Base-by-base conservation (phyloP, 2,113 vertebrate species). In the Hemiscyllium ocellatum region DNA sequence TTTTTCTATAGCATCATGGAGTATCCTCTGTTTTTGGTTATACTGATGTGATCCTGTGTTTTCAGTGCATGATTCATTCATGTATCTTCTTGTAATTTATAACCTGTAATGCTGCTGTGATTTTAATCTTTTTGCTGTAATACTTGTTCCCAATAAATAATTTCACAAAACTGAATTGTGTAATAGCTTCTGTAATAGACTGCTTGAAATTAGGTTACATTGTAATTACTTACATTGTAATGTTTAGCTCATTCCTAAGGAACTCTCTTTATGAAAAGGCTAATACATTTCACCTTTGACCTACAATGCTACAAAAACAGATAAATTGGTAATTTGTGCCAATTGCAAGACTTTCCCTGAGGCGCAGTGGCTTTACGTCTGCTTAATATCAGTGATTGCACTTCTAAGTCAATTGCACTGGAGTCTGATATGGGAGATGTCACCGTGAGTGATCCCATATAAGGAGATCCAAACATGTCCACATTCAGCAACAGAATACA, bases 141-240 rank as follows among this genome's bases (percentile, higher is more conserved):
- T 83, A 47, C 80, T 47, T 83, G 72, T 83, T 83, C 37, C 47
- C 80, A 83, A 83, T 83, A 83, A 83, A 83, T 17, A 42, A 19
- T 83, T 83, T 83, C 80, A 83, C 80, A 83, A 83, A 83, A 83
- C 80, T 83, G 80, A 83, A 42, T 83, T 83, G 15, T 83, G 80
- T n/a, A 42, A 17, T 83, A 83, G 4, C 37, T 83, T 83, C n/a
- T n/a, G 78, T n/a, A 80, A 80, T 20, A 83, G 37, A 83, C 20
- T 42, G 17, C 80, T 83, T 83, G 19, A 83, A n/a, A 42, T 83
- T 83, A 47, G n/a, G 20, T 83, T 22, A 61, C 56, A 61, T 61
- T 61, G 56, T 61, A 1, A 61, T 19, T 83, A 47, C 4, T n/a
- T 80, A 12, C 33, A 80, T 33, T 80, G 33, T 80, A 37, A 37